Evolutionary conservation across 2,888 invertebrate species (phyloP).

Genomic region (Cephonodes hylas): DNA sequence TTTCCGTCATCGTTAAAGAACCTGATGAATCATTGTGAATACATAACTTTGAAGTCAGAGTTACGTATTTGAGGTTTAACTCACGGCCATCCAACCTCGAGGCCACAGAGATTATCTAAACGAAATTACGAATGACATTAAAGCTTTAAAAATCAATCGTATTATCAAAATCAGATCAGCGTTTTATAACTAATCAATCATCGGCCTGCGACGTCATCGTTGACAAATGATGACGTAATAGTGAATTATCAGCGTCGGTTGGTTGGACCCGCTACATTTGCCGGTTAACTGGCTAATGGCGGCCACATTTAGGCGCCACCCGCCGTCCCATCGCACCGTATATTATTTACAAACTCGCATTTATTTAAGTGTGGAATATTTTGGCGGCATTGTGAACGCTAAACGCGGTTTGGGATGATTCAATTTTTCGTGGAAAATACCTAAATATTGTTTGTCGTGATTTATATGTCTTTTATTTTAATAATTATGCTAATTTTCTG

Average conservation of each 20-base stretch:
- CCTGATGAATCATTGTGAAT: no score
- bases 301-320: slow-evolving; percentile 9
- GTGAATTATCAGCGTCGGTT: not conserved
- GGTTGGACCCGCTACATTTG: not conserved
- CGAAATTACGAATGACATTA: not conserved
- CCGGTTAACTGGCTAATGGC: slow-evolving; percentile 6
- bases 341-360: slow-evolving; percentile 18
- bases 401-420: not conserved
- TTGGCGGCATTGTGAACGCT: slow-evolving; percentile 1
- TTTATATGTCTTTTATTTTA: no score
- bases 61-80: no score
- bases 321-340: slow-evolving; percentile 2
- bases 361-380: slow-evolving; percentile 14
- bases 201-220: not conserved
- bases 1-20: no score
- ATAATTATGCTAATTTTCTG: no score
- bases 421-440: not conserved
- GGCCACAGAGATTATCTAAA: no score
- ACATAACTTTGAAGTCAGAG: no score
- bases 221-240: slow-evolving; percentile 10
- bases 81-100: no score
- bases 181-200: not conserved
- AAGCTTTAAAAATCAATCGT: not conserved
- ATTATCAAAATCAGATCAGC: not conserved
- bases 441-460: no score